These are phyloP conservation scores for Ameiurus melas DNA, from an alignment of 2,113 vertebrate species.

Conservation along the genomic window DNA sequence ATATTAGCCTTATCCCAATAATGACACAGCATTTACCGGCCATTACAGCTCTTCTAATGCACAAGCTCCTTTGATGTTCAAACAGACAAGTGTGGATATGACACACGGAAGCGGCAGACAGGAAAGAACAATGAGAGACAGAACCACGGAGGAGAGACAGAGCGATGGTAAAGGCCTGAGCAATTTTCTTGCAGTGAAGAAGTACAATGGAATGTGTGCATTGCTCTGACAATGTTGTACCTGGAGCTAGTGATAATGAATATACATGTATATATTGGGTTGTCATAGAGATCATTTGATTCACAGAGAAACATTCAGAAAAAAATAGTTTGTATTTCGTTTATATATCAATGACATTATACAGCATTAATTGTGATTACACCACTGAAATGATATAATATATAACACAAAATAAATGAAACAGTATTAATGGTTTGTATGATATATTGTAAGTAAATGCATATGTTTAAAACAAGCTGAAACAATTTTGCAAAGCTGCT, in stretches of 20 bases:
- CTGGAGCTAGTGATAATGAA: neutral
- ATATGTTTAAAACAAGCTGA: neutral
- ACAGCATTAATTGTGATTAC: neutral
- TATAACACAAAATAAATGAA: neutral
- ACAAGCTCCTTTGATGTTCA: conserved; percentile 65
- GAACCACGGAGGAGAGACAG: conserved; percentile 29
- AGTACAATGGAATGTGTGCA: conserved; percentile 34
- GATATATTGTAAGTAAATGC: neutral
- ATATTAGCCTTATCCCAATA: conserved; percentile 68
- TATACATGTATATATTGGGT: neutral
- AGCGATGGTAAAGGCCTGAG: conserved; percentile 30
- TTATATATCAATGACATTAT: neutral
- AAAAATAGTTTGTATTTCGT: neutral
- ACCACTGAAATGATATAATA: neutral
- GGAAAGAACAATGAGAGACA: conserved; percentile 47
- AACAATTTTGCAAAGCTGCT: neutral
- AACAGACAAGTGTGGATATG: conserved; percentile 55
- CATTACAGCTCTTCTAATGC: conserved; percentile 61
- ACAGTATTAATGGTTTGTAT: neutral
- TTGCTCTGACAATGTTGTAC: conserved; percentile 1
- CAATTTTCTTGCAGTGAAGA: neutral
- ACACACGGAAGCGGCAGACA: conserved; percentile 50
- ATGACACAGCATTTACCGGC: conserved; percentile 63
- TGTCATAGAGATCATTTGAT: neutral
- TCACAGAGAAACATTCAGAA: neutral